Percentiles rank a stretch among this genome's conserved stretches.
phyloP scores from a whole-genome alignment of 2,113 vertebrate genomes.

The Geothlypis trichas region DNA sequence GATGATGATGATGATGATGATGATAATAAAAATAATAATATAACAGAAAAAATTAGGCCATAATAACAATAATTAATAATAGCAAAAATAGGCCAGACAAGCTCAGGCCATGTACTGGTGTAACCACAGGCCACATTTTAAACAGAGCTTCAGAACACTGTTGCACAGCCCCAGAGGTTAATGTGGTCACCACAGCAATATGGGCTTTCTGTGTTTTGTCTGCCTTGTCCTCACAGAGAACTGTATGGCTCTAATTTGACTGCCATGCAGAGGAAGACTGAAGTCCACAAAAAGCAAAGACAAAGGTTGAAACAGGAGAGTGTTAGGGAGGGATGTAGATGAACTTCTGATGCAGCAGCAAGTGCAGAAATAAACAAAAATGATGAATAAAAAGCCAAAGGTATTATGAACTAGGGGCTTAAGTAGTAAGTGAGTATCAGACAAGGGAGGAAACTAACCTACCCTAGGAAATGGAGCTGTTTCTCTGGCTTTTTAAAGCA shows the following conservation, averaged over 20 bases:
- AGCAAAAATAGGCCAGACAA: background rate
- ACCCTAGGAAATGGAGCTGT: background rate
- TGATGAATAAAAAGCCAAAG: background rate
- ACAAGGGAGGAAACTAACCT: background rate
- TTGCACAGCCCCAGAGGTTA: background rate
- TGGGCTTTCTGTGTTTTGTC: background rate
- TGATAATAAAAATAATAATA: too few relatives aligned
- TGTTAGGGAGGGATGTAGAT: background rate
- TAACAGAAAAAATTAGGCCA: too few relatives aligned
- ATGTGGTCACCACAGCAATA: background rate
- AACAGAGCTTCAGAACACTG: conserved; percentile 1
- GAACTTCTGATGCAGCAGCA: background rate
- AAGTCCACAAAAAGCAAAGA: background rate
- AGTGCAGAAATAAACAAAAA: background rate
- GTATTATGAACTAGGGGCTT: background rate
- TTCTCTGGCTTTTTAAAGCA: background rate
- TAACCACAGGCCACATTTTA: background rate
- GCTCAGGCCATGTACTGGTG: background rate
- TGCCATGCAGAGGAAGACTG: background rate
- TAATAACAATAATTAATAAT: background rate
- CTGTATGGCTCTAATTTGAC: background rate
- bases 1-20: background rate
- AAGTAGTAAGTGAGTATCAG: background rate
- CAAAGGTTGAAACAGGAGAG: background rate
- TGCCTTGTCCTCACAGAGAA: background rate